Conservation (phyloP, 2,113 vertebrate genomes). For the Oreochromis tanganicae region DNA sequence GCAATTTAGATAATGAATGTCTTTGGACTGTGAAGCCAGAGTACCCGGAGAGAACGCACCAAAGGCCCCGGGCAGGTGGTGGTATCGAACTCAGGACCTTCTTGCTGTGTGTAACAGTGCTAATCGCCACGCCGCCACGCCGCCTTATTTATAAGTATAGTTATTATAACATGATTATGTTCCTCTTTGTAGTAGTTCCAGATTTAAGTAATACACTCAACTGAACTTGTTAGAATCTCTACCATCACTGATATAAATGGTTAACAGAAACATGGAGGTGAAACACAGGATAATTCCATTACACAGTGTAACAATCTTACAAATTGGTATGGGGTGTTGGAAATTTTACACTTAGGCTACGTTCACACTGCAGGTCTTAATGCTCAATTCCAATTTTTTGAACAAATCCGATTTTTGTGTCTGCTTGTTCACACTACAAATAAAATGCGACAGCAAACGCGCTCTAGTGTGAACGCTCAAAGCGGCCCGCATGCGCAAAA, state of each 20-base stretch:
- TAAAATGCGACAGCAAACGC: no score
- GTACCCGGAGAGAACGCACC: neutral
- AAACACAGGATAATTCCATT: neutral
- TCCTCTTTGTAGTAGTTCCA: neutral
- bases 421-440: no score
- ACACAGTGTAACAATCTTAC: neutral
- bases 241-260: neutral
- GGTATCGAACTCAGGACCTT: neutral
- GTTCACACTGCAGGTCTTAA: no score
- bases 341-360: neutral
- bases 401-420: no score
- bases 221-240: neutral
- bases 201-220: neutral
- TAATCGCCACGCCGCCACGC: neutral
- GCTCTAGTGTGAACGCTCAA: no score
- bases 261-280: neutral
- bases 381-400: no score
- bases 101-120: neutral
- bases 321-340: accelerated
- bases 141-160: neutral
- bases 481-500: no score
- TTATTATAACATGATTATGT: neutral
- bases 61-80: neutral
- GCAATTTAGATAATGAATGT: neutral
- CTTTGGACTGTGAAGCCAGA: neutral